phyloP scores from a whole-genome alignment of 2,888 invertebrate genomes.

The Mamestra brassicae region DNA sequence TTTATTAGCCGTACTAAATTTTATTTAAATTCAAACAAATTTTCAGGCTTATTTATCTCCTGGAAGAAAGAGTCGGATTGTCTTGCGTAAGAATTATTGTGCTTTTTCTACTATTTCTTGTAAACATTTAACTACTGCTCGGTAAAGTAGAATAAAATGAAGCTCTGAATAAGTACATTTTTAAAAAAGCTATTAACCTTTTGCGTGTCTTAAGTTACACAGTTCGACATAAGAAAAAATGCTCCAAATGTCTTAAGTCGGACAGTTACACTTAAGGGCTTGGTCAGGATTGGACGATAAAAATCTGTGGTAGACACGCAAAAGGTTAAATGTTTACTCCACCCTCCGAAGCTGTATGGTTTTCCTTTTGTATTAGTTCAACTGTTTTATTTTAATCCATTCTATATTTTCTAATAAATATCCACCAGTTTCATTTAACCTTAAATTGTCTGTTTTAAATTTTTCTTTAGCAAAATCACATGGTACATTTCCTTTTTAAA shows the following conservation, averaged over 20 bases:
- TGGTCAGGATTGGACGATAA: too few relatives aligned
- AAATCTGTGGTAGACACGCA: too few relatives aligned
- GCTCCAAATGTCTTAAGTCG: too few relatives aligned
- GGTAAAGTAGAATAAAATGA: neutral
- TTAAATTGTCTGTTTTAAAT: neutral
- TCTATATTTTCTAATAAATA: neutral
- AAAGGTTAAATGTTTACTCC: neutral
- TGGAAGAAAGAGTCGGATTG: neutral
- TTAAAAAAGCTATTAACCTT: too few relatives aligned
- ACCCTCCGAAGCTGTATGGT: neutral
- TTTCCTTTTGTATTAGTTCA: neutral
- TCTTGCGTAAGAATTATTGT: neutral
- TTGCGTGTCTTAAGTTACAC: too few relatives aligned
- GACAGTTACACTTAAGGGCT: too few relatives aligned
- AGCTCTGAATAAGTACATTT: too few relatives aligned
- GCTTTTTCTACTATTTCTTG: neutral
- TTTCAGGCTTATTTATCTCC: neutral
- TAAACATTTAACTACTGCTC: neutral
- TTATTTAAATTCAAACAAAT: neutral
- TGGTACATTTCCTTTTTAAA: neutral
- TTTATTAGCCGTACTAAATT: conserved; percentile 20
- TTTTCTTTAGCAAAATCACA: too few relatives aligned
- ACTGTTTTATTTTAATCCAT: neutral
- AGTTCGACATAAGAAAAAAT: too few relatives aligned
- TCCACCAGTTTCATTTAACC: neutral